Evolutionary conservation across 2,888 invertebrate genomes (phyloP).

Genomic region (Rugalucina vietnamica): DNA sequence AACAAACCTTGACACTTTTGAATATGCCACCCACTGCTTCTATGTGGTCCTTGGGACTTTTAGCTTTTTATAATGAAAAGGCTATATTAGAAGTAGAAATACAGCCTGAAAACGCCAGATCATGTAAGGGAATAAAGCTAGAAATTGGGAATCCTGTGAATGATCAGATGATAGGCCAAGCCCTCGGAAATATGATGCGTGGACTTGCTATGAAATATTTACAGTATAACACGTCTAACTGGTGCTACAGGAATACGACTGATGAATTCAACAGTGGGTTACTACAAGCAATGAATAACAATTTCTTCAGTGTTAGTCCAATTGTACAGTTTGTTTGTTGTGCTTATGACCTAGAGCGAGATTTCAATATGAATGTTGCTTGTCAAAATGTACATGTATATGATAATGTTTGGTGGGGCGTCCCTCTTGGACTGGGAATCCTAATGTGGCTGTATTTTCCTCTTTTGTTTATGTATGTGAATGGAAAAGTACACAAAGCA

Average conservation of each 20-base stretch:
- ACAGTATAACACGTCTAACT: not conserved
- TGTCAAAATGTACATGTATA: not conserved
- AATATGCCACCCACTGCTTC: not conserved
- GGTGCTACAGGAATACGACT: not conserved
- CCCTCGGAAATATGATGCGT: not conserved
- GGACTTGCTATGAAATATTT: not conserved
- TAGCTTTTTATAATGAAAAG: not conserved
- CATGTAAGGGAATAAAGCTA: not conserved
- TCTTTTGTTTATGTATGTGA: not conserved
- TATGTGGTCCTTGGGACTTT: not conserved
- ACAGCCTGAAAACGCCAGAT: not conserved
- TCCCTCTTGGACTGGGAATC: not conserved
- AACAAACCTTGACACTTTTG: not conserved
- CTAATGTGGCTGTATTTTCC: not conserved
- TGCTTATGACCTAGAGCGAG: not conserved
- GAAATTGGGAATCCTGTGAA: not conserved
- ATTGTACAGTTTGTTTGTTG: not conserved
- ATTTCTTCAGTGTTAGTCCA: not conserved
- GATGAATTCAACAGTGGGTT: not conserved
- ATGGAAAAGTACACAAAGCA: not conserved
- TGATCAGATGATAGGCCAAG: not conserved
- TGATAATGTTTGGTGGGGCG: not conserved
- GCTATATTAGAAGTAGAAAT: not conserved
- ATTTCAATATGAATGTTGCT: not conserved
- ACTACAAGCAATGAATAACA: not conserved